Base-by-base conservation (phyloP, 2,888 invertebrate species). In the Scaptomyza flava region DNA sequence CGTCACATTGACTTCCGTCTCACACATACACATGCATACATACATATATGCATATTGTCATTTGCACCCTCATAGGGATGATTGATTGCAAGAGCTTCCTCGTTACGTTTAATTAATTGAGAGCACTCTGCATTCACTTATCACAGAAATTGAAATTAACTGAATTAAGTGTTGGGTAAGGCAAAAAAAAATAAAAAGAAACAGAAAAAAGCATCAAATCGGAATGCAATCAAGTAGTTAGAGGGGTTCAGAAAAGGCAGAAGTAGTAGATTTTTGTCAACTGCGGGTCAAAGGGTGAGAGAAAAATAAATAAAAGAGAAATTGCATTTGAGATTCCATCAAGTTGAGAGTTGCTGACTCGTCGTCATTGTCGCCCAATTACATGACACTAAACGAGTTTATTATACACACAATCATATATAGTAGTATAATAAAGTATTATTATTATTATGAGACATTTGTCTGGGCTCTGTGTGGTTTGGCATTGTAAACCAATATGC, bases 401-500 rank as follows among this genome's bases (percentile, higher is more conserved):
- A 76, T 75, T 61, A 68, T 62, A 48, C 41, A 67, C 53, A 30
- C 33, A 60, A 23, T 34, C 20, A 41, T 67, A 57, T 51, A 71
- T 41, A 30, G 23, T 36, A 47, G 23, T 36, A 47, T 36, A 43
- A 31, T 43, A 9, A 45, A 33, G 1, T 33, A 17, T 31, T 20
- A 42, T 27, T 20, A 42, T 27, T 66, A 52, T 64, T 57, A 59
- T 66, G 56, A 23, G 66, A 36, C 48, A 76, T 60, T 67, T 71
- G 56, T 58, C 52, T 27, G 56, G 38, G 64, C 30, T 48, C 8
- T 52, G 9, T 43, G 41, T 50, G 20, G 45, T 43, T 34, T 65
- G 58, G 65, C 68, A 80, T 76, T 79, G 79, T 80, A 80, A 80
- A 53, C 68, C 60, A 77, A 80, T 77, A 80, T 79, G 74, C 77